These are phyloP conservation scores for Thunnus albacares DNA, from an alignment of 2,797 vertebrate genomes.

Conservation along the genomic window DNA sequence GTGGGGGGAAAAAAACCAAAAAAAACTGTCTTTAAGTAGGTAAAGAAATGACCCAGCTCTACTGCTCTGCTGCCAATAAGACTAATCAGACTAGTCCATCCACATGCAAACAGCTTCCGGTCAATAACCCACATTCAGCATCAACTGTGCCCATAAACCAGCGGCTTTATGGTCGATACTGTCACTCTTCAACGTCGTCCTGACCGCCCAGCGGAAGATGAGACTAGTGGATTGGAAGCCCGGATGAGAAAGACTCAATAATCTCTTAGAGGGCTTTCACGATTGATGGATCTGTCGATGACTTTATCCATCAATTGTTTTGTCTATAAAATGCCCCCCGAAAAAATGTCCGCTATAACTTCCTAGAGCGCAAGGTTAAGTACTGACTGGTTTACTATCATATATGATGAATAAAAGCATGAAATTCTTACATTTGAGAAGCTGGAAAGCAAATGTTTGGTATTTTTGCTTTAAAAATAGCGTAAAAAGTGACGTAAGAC, in stretches of 20 bases:
- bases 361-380: too few relatives aligned
- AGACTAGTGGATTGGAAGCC: slow-evolving; percentile 1
- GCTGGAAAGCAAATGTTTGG: too few relatives aligned
- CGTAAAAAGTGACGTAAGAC: too few relatives aligned
- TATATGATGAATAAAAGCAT: too few relatives aligned
- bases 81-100: slow-evolving; percentile 61
- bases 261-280: background rate
- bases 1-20: background rate
- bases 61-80: slow-evolving; percentile 56
- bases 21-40: slow-evolving; percentile 3
- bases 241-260: slow-evolving; percentile 21
- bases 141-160: slow-evolving; percentile 62
- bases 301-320: background rate
- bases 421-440: too few relatives aligned
- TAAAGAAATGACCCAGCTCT: slow-evolving; percentile 28
- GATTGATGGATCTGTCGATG: background rate
- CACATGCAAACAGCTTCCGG: slow-evolving; percentile 60
- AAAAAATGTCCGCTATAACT: background rate
- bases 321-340: background rate
- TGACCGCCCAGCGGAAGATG: background rate
- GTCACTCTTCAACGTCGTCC: background rate
- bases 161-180: slow-evolving; percentile 49
- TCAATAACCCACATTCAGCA: slow-evolving; percentile 63
- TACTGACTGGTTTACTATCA: too few relatives aligned
- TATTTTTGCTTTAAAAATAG: too few relatives aligned